Base-by-base conservation (phyloP, 2,797 vertebrate species). In the Anguilla megastoma region DNA sequence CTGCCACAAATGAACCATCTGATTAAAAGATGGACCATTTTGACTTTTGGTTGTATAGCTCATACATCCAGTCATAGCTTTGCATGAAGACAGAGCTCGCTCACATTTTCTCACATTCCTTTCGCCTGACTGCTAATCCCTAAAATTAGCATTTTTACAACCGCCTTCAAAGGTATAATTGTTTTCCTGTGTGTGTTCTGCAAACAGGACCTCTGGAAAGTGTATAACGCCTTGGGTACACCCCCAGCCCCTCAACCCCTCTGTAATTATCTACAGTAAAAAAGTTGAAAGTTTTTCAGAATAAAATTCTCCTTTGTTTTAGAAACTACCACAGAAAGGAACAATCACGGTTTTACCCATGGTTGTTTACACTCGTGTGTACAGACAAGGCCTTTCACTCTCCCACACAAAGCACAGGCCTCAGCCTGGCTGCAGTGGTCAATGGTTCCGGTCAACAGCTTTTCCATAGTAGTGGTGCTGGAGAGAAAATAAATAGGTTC, bases 91-190 rank as follows among this genome's bases (percentile, higher is more conserved):
- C 83, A 84, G 80, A 79, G 45, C 54, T 16, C 24, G 4, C 56
- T 69, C 85, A 27, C 58, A 12, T 36, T 56, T 69, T 63, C 45
- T 50, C 33, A 3, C 86, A 82, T 76, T 86, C 87, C 86, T 85
- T 56, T 80, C 84, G 54, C 12, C 86, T 88, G 85, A 84, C 85
- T 85, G 83, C 83, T 87, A 90, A 33, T 30, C 10, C 52, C 76
- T 79, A 86, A 90, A 85, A 52, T 87, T 85, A 87, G 84, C 50
- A 69, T 48, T 56, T 60, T 60, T 30, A n/a, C 74, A 21, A 30
- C 33, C 83, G 71, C 69, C 56, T 86, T 89, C 86, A 87, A 85
- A 89, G 60, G 45, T 60, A 66, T 83, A 80, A 58, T 85, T 80
- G 63, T 66, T 86, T 56, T 85, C 36, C 80, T 90, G 74, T 41